Conservation (phyloP, 2,113 vertebrate species). For the Falco punctatus region DNA sequence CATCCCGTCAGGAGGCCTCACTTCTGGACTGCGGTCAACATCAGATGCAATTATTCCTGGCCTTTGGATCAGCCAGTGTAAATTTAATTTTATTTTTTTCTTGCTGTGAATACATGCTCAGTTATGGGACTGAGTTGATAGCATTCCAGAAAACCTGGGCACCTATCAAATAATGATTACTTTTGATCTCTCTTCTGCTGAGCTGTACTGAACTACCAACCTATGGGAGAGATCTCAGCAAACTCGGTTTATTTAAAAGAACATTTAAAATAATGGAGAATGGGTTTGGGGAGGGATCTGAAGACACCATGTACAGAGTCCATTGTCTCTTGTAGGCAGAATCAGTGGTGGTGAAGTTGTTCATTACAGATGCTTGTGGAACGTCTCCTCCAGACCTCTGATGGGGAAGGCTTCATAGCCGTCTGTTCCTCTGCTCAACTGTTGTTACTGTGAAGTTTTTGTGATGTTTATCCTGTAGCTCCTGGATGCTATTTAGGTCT, state of each 20-base stretch:
- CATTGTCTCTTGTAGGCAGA: background rate
- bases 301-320: background rate
- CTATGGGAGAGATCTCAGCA: background rate
- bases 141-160: background rate
- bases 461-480: constrained; percentile 27
- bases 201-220: background rate
- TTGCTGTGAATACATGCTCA: background rate
- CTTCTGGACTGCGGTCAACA: background rate
- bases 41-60: background rate
- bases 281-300: background rate
- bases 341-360: background rate
- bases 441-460: background rate
- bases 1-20: background rate
- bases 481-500: background rate
- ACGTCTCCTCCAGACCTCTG: background rate
- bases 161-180: background rate
- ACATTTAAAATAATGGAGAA: background rate
- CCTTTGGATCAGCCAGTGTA: background rate
- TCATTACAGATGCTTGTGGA: background rate
- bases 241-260: constrained; percentile 12
- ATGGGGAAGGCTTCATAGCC: background rate
- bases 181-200: background rate
- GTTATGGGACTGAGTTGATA: background rate
- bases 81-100: background rate
- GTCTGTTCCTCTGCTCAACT: background rate